Evolutionary conservation across 1,140 invertebrate species (phyloP), one percentile per base, ranked within the genome.

Genomic region (Leptonema lineaticorne): DNA sequence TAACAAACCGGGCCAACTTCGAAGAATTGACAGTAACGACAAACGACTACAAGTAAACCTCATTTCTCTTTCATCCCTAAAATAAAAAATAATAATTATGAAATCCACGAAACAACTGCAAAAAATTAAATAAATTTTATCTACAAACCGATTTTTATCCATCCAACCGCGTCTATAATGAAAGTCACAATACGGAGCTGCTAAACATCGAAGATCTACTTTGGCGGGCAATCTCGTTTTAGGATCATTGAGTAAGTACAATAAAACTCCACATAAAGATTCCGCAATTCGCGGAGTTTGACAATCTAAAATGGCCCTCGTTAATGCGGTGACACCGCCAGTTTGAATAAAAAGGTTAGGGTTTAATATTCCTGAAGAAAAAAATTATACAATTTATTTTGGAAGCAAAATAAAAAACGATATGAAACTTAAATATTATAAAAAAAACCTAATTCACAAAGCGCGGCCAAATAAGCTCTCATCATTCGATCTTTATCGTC

Each of bases 111-210:
- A 9, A 41, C 11, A 2, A 41, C 16, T 41, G 50, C 24, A n/a
- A 69, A 28, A 24, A 33, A 62, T 29, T 1, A 9, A 26, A 53
- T 53, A 26, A 53, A 53, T 41, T 41, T n/a, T n/a, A n/a, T n/a
- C 11, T 7, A 45, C 14, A 45, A 6, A 85, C 84, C 85, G 84
- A 75, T 81, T 83, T 76, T 86, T 75, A 76, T 84, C 82, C 81
- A 83, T 79, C 73, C 86, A 79, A 71, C 84, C 78, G 74, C 87
- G 78, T 77, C 87, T 78, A 85, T 87, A 92, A 75, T 96, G 92
- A 74, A 94, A 90, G 82, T 97, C 95, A 74, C 94, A 96, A 74
- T 96, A 96, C 1, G 95, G 93, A 1, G 94, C 93, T 45, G 95
- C 89, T 2, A 97, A 82, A 75, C 88, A 90, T 73, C 93, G 83